Conservation (phyloP, 2,888 invertebrate species). For the Caprella mutica region DNA sequence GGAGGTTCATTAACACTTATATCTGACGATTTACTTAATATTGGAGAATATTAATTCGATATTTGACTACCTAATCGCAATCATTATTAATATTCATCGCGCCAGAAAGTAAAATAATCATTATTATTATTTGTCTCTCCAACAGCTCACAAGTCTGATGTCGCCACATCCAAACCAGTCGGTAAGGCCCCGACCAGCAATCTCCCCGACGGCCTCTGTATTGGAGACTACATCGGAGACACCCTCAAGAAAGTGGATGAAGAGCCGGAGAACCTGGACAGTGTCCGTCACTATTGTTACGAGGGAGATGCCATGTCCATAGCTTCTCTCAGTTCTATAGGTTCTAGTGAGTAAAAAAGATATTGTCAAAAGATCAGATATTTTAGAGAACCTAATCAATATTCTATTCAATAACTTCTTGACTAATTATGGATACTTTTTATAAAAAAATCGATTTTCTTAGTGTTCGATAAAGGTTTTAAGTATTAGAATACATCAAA, state of each 20-base stretch:
- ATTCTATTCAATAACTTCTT: too few relatives aligned
- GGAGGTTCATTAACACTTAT: too few relatives aligned
- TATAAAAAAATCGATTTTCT: background rate
- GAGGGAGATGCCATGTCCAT: constrained; percentile 33
- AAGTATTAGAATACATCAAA: background rate
- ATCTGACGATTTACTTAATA: too few relatives aligned
- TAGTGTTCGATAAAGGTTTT: background rate
- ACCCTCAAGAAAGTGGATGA: constrained; percentile 30
- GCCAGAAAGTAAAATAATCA: background rate
- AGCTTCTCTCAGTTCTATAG: constrained; percentile 29
- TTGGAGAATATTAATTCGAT: too few relatives aligned
- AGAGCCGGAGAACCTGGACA: constrained; percentile 24
- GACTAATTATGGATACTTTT: too few relatives aligned
- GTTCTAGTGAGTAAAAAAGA: constrained; percentile 31
- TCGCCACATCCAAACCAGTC: constrained; percentile 11
- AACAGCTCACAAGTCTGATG: constrained; percentile 10
- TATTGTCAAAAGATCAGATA: too few relatives aligned
- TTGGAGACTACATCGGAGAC: constrained; percentile 28
- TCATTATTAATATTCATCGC: too few relatives aligned
- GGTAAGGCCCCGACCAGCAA: constrained; percentile 22
- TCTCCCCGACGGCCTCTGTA: constrained; percentile 25
- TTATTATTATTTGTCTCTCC: background rate
- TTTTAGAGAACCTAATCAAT: too few relatives aligned
- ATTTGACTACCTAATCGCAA: too few relatives aligned
- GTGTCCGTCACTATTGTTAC: constrained; percentile 33